Evolutionary conservation across 53 echinoderm and acorn worm genomes (phyloP).

Genomic region (Holothuria leucospilota): DNA sequence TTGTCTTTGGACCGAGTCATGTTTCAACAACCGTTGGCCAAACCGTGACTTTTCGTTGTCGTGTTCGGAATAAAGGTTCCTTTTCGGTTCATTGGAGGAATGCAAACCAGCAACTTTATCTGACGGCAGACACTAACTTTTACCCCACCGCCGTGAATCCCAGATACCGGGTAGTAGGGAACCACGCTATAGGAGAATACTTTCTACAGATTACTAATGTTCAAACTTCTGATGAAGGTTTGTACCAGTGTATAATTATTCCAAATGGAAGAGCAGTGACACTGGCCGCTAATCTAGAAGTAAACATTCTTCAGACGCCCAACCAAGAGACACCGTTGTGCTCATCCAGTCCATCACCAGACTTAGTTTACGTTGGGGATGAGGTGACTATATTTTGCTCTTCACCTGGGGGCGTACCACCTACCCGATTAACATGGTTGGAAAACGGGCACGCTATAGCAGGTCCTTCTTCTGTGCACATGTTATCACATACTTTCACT

Average conservation of each 20-base stretch:
- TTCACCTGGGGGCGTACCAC: slow-evolving; percentile 14
- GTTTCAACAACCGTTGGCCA: neutral
- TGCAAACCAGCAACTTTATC: neutral
- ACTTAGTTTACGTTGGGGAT: neutral
- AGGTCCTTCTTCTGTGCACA: neutral
- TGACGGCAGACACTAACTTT: slow-evolving; percentile 10
- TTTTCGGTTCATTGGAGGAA: slow-evolving; percentile 25
- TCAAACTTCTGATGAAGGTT: neutral
- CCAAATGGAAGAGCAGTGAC: neutral
- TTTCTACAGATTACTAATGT: slow-evolving; percentile 7
- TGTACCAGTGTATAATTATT: slow-evolving; percentile 17
- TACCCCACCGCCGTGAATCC: neutral
- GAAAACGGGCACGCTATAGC: slow-evolving; percentile 17
- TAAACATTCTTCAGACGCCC: neutral
- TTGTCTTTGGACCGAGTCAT: neutral
- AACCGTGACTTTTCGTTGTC: neutral
- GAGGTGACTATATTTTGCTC: neutral
- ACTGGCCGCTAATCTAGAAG: neutral
- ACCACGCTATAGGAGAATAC: slow-evolving; percentile 13
- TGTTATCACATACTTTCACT: slow-evolving; percentile 4
- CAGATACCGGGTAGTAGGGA: neutral
- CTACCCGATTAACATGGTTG: slow-evolving; percentile 17
- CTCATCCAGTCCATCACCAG: neutral
- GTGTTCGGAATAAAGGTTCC: neutral
- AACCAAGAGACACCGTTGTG: neutral